Conservation (phyloP, 2,888 invertebrate species). For the Oxyteleia sp. region DNA sequence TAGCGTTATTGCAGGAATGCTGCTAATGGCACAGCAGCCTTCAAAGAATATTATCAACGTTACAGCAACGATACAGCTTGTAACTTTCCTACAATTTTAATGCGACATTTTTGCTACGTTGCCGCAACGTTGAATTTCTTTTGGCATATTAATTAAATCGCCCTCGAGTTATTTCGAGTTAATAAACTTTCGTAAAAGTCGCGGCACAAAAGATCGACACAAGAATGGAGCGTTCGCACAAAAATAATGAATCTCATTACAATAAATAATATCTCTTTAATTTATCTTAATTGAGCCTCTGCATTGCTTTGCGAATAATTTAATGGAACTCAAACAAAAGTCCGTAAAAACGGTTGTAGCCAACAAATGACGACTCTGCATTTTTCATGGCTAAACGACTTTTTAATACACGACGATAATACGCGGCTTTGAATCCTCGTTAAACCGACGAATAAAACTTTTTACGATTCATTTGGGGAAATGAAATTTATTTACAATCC, state of each 20-base stretch:
- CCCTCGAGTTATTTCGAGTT: slow-evolving; percentile 25
- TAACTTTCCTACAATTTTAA: too few relatives aligned
- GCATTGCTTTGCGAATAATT: slow-evolving; percentile 21
- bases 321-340: slow-evolving; percentile 30
- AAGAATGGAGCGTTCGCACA: too few relatives aligned
- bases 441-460: not conserved
- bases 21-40: too few relatives aligned
- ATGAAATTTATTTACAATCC: slow-evolving; percentile 2
- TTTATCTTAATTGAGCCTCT: slow-evolving; percentile 48
- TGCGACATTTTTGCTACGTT: too few relatives aligned
- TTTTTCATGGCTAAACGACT: slow-evolving; percentile 32
- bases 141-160: slow-evolving; percentile 58
- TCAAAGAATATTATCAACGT: too few relatives aligned
- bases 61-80: too few relatives aligned
- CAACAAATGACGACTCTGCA: slow-evolving; percentile 16
- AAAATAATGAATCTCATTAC: slow-evolving; percentile 15
- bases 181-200: slow-evolving; percentile 21
- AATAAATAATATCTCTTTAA: slow-evolving; percentile 56
- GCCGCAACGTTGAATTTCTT: too few relatives aligned
- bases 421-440: not conserved
- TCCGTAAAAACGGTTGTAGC: slow-evolving; percentile 11
- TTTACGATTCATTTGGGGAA: not conserved
- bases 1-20: too few relatives aligned
- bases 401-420: slow-evolving; percentile 6
- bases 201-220: slow-evolving; percentile 18